A percentile compares a stretch with the other conserved stretches of the same genome.
Evolutionary conservation across 2,113 vertebrate genomes (phyloP).

Genomic region (Chloropsis cyanopogon): DNA sequence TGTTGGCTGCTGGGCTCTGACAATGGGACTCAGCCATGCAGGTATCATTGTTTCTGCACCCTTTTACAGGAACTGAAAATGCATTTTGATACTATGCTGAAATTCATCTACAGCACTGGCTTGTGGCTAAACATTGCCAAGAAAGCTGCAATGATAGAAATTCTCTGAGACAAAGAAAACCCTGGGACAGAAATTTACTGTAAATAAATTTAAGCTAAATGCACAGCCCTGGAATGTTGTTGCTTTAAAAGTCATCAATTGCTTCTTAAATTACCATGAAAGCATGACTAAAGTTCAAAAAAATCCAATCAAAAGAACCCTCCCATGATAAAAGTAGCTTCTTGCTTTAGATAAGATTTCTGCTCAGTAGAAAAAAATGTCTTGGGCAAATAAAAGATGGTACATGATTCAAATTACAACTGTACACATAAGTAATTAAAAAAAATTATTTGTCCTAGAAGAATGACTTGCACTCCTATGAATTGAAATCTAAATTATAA

Average conservation of each 20-base stretch:
- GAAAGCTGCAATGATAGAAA: conserved; percentile 36
- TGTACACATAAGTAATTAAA: neutral
- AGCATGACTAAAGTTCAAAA: conserved; percentile 1
- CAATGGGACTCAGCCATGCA: neutral
- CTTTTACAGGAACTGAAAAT: neutral
- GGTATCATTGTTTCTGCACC: neutral
- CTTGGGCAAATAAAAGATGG: neutral
- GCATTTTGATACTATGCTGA: neutral
- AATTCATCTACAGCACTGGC: neutral
- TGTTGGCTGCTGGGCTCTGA: neutral
- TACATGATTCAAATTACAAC: neutral
- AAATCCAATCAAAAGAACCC: neutral
- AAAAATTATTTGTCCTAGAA: neutral
- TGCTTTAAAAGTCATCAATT: conserved; percentile 65
- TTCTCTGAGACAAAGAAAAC: conserved; percentile 58
- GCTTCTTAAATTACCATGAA: conserved; percentile 60
- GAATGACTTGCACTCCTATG: neutral
- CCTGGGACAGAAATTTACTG: conserved; percentile 14
- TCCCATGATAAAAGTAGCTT: neutral
- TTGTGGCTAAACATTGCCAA: neutral
- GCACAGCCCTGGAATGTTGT: neutral
- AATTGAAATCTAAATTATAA: neutral
- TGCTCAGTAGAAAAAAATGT: neutral
- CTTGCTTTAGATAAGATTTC: conserved; percentile 25
- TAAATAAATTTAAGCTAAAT: conserved; percentile 67